These are phyloP conservation scores for Tetragnatha montana DNA, from an alignment of 2,888 invertebrate genomes.

Conservation along the genomic window DNA sequence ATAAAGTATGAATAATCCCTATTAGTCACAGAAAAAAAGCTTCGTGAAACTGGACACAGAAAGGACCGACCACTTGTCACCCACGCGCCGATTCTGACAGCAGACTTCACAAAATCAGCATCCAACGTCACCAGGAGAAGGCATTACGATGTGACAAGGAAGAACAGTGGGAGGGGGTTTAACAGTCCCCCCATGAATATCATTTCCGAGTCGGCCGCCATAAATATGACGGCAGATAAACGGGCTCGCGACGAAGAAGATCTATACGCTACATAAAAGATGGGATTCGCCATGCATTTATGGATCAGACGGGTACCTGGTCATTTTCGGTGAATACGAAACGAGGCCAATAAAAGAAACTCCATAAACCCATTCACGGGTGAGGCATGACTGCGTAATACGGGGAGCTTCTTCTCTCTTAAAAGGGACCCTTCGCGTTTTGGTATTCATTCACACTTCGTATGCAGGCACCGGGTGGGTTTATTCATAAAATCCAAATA, in stretches of 20 bases:
- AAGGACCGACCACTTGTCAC: too few species aligned
- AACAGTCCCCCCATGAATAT: slow-evolving; percentile 1
- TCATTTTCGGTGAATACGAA: slow-evolving; percentile 67
- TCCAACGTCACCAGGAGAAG: background rate
- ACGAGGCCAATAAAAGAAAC: slow-evolving; percentile 69
- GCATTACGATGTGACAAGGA: background rate
- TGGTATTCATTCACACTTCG: slow-evolving; percentile 70
- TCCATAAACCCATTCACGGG: slow-evolving; percentile 53
- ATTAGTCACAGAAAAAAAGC: background rate
- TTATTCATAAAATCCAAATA: slow-evolving; percentile 69
- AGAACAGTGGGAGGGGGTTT: background rate
- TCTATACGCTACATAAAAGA: slow-evolving; percentile 71
- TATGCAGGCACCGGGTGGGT: slow-evolving; percentile 48
- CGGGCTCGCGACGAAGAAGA: slow-evolving; percentile 53
- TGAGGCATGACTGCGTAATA: slow-evolving; percentile 62
- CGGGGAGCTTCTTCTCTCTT: slow-evolving; percentile 1
- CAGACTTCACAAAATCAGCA: background rate
- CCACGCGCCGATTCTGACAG: too few species aligned
- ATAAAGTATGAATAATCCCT: background rate
- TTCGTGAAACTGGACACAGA: background rate
- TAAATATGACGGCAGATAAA: slow-evolving; percentile 61
- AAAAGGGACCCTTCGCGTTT: slow-evolving; percentile 7
- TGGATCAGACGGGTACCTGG: slow-evolving; percentile 25
- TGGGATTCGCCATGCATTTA: slow-evolving; percentile 66
- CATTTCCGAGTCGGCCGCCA: slow-evolving; percentile 27